phyloP scores from a whole-genome alignment of 2,797 vertebrate genomes.

The Tokudaia muenninki region DNA sequence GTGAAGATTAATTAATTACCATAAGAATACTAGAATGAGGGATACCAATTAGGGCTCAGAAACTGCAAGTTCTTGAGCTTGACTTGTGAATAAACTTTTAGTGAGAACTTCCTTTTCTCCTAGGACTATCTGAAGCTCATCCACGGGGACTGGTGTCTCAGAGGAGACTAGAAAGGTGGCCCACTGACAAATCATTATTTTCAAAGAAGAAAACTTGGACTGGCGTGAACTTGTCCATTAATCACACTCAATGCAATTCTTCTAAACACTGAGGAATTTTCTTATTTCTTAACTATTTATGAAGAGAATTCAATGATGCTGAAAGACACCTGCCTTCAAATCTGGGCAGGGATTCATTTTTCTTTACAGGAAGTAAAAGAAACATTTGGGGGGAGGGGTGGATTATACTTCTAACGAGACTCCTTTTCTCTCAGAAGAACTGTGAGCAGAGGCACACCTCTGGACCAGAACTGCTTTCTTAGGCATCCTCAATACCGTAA shows the following conservation, averaged over 20 bases:
- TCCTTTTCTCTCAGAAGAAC: neutral
- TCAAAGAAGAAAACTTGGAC: slow-evolving; percentile 62
- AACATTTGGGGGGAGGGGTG: neutral
- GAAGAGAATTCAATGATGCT: neutral
- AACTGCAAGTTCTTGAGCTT: slow-evolving; percentile 42
- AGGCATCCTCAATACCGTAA: slow-evolving; percentile 38
- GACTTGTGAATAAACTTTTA: slow-evolving; percentile 66
- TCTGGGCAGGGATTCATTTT: slow-evolving; percentile 8
- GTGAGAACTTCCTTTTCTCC: slow-evolving; percentile 21
- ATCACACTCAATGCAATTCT: slow-evolving; percentile 27
- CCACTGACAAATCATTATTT: slow-evolving; percentile 54
- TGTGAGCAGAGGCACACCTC: neutral
- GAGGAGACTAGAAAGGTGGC: neutral
- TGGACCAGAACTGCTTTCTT: neutral
- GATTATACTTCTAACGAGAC: neutral
- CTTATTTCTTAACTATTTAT: neutral
- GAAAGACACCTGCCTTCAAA: neutral
- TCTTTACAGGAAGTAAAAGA: neutral
- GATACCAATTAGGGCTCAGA: slow-evolving; percentile 62
- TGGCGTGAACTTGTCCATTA: neutral
- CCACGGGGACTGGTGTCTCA: slow-evolving; percentile 20
- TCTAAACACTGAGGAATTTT: neutral
- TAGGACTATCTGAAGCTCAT: slow-evolving; percentile 25
- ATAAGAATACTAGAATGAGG: neutral
- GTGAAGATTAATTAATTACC: slow-evolving; percentile 61